Evolutionary conservation across 2,888 invertebrate species (phyloP).

Genomic region (Calliopum simillimum): DNA sequence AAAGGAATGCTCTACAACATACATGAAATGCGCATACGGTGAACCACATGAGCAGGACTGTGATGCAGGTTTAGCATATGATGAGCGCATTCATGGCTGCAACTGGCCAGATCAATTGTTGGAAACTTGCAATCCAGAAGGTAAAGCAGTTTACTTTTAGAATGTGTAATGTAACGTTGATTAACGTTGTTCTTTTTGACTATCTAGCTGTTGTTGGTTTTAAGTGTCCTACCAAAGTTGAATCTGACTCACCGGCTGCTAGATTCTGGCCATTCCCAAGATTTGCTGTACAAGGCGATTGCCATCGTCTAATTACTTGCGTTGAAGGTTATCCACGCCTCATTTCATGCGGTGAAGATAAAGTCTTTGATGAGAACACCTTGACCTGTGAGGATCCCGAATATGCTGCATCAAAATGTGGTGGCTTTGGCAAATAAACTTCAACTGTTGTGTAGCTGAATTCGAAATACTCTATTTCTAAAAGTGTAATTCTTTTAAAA

Average conservation of each 20-base stretch:
- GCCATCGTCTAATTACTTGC: constrained; percentile 88
- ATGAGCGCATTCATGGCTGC: constrained; percentile 87
- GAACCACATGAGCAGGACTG: constrained; percentile 84
- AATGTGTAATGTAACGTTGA: not conserved
- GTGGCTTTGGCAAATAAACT: constrained; percentile 59
- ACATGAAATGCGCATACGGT: constrained; percentile 87
- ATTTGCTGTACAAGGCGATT: constrained; percentile 89
- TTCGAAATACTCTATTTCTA: too few relatives aligned
- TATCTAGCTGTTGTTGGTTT: constrained; percentile 86
- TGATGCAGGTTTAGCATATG: constrained; percentile 89
- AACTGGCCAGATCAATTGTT: constrained; percentile 94
- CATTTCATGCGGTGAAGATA: constrained; percentile 88
- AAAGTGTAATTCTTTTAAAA: constrained; percentile 1
- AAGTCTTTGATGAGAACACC: constrained; percentile 85
- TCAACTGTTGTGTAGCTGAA: not conserved
- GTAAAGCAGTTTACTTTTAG: constrained; percentile 66
- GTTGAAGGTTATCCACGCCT: constrained; percentile 90
- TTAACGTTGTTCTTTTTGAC: not conserved
- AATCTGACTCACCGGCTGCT: constrained; percentile 82
- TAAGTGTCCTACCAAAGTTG: constrained; percentile 89
- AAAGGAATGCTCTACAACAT: constrained; percentile 84
- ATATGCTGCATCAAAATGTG: constrained; percentile 60
- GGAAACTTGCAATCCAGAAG: constrained; percentile 90
- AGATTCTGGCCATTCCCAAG: constrained; percentile 94
- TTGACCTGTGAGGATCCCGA: constrained; percentile 82